Evolutionary conservation across 2,797 vertebrate species (phyloP).

Genomic region (Anguilla marmorata): DNA sequence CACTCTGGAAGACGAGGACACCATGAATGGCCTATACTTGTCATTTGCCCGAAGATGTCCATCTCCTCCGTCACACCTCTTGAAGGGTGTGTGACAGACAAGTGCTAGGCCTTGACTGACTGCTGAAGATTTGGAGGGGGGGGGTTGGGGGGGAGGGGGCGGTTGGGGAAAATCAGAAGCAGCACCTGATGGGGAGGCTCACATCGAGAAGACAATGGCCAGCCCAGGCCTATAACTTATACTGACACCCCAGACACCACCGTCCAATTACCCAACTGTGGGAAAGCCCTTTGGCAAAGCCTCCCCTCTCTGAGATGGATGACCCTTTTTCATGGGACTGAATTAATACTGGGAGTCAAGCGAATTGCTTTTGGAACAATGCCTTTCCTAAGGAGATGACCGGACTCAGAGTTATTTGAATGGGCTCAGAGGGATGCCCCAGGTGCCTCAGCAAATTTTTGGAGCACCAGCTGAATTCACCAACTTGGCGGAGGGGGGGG

Average conservation of each 20-base stretch:
- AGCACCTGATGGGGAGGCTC: conserved; percentile 59
- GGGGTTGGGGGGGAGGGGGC: background rate
- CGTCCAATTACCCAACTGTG: conserved; percentile 66
- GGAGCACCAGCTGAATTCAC: conserved; percentile 16
- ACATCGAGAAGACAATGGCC: conserved; percentile 64
- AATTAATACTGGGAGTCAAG: conserved; percentile 75
- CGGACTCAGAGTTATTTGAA: conserved; percentile 71
- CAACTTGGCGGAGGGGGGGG: background rate
- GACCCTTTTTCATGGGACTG: conserved; percentile 70
- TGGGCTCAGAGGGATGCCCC: conserved; percentile 55
- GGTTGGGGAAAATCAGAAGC: background rate
- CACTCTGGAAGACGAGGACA: background rate
- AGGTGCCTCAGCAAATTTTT: background rate
- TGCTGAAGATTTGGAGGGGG: background rate
- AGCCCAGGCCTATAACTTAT: conserved; percentile 71
- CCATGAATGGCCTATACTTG: conserved; percentile 57
- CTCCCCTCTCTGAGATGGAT: conserved; percentile 66
- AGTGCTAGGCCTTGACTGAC: conserved; percentile 59
- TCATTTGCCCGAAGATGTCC: conserved; percentile 46
- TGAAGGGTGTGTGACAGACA: conserved; percentile 66
- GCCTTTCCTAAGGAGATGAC: conserved; percentile 74
- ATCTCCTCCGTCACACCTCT: conserved; percentile 56
- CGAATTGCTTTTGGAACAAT: conserved; percentile 76
- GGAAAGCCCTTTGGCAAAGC: conserved; percentile 58
- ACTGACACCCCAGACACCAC: conserved; percentile 68